phyloP scores from a whole-genome alignment of 2,888 invertebrate species.

The Notodonta dromedarius region DNA sequence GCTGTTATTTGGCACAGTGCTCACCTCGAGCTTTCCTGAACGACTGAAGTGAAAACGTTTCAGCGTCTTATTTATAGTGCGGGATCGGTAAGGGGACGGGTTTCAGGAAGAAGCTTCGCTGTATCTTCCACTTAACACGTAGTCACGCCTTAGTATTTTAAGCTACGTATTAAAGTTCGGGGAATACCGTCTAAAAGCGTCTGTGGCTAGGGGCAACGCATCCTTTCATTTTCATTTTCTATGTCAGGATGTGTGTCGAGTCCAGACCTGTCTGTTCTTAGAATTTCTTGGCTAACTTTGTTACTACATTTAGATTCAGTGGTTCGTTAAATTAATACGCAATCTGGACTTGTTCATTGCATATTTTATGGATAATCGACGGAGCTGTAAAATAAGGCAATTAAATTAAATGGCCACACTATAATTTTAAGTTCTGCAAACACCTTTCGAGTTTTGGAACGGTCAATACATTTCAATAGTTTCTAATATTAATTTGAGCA shows the following conservation, averaged over 20 bases:
- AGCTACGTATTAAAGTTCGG: conserved; percentile 71
- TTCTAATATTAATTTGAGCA: no score
- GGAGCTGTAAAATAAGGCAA: no score
- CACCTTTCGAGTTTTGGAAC: no score
- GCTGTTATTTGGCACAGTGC: conserved; percentile 70
- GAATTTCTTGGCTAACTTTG: conserved; percentile 16
- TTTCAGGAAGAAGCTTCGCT: conserved; percentile 70
- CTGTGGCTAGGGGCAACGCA: conserved; percentile 37
- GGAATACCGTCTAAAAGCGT: conserved; percentile 72
- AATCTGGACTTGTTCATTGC: no score
- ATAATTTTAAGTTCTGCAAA: no score
- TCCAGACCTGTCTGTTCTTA: conserved; percentile 20
- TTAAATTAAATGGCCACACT: no score
- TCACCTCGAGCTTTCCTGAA: conserved; percentile 71
- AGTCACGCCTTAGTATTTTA: conserved; percentile 70
- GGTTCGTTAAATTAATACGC: background rate
- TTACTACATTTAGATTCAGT: conserved; percentile 19
- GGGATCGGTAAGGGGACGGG: conserved; percentile 64
- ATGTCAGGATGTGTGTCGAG: conserved; percentile 29
- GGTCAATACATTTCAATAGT: no score
- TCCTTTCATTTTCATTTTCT: conserved; percentile 48
- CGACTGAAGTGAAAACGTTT: conserved; percentile 73
- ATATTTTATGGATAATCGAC: no score
- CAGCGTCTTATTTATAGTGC: conserved; percentile 77
- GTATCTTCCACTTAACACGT: conserved; percentile 69